Evolutionary conservation across 1,140 invertebrate species (phyloP).

Genomic region (Cydia splendana): DNA sequence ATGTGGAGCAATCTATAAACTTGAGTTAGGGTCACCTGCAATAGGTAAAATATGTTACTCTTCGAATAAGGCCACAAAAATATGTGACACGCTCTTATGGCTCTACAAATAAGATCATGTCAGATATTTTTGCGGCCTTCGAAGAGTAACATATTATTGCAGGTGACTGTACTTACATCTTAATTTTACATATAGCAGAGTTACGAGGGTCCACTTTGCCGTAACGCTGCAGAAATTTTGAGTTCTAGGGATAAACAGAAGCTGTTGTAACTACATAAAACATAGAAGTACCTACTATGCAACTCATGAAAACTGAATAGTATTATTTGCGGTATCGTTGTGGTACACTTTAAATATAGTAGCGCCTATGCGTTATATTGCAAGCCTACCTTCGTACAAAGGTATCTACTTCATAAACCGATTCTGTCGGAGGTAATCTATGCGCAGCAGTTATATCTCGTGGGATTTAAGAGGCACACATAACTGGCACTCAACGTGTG

Average conservation of each 20-base stretch:
- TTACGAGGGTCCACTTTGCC: neutral
- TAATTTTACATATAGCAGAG: neutral
- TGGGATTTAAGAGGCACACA: slow-evolving; percentile 11
- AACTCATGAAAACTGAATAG: neutral
- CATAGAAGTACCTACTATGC: neutral
- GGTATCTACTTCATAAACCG: neutral
- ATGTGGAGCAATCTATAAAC: no score
- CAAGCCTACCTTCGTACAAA: neutral
- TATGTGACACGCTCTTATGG: no score
- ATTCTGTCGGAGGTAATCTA: neutral
- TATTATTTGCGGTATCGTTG: neutral
- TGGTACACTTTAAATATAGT: neutral
- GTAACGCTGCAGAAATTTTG: neutral
- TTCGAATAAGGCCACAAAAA: no score
- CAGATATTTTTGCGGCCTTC: no score
- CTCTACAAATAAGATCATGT: no score
- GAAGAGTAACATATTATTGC: no score
- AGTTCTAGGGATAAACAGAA: neutral
- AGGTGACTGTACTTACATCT: no score
- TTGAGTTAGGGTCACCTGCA: no score
- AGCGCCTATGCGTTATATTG: neutral
- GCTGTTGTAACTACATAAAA: neutral
- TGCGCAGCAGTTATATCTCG: slow-evolving; percentile 29
- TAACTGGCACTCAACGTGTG: slow-evolving; percentile 18
- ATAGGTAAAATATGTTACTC: no score